Conservation (phyloP, 2,797 vertebrate species). For the Sebastes goodei region DNA sequence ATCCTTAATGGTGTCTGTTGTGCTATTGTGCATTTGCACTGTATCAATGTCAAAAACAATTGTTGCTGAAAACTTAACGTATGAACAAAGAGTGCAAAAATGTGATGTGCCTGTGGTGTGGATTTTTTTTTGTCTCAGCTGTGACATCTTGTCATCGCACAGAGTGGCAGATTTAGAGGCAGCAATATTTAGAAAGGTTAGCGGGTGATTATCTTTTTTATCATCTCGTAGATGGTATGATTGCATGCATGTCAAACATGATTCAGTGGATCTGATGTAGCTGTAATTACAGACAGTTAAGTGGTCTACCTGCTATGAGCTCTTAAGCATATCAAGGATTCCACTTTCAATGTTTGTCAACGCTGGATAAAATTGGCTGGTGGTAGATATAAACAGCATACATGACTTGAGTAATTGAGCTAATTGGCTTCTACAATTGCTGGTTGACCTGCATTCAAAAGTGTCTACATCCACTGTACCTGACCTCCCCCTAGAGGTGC, state of each 20-base stretch:
- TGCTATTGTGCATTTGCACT: slow-evolving; percentile 82
- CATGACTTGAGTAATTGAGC: not conserved
- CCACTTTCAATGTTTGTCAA: not conserved
- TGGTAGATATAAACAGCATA: not conserved
- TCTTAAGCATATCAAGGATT: not conserved
- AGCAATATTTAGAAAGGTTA: not conserved
- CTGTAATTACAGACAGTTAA: not conserved
- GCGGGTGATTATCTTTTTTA: not conserved
- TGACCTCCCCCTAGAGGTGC: slow-evolving; percentile 11
- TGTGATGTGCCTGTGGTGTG: slow-evolving; percentile 35
- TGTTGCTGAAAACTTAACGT: slow-evolving; percentile 71
- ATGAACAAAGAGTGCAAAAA: slow-evolving; percentile 76
- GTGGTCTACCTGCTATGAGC: not conserved
- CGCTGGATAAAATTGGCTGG: not conserved
- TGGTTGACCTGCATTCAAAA: not conserved
- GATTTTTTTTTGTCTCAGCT: slow-evolving; percentile 26
- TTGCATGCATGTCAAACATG: not conserved
- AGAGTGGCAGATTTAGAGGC: slow-evolving; percentile 1
- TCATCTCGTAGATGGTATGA: not conserved
- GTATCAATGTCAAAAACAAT: slow-evolving; percentile 75
- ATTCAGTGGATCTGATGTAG: not conserved
- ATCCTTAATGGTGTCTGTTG: slow-evolving; percentile 77
- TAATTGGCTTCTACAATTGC: not conserved
- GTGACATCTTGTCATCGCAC: not conserved
- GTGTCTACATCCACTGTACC: not conserved